phyloP scores from a whole-genome alignment of 2,113 vertebrate species.

The Dendropsophus ebraccatus region DNA sequence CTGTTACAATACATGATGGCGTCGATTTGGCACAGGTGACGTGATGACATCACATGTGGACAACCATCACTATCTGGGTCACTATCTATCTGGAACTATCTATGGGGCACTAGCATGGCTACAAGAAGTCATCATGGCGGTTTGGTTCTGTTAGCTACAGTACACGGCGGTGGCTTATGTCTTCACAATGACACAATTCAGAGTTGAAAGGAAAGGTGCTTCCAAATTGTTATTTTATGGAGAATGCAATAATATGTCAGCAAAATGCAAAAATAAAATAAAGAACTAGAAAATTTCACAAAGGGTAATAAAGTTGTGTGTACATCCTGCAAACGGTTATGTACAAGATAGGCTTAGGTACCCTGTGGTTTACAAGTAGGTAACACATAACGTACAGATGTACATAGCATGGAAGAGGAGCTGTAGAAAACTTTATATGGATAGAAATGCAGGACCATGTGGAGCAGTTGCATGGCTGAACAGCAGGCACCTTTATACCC shows the following conservation, averaged over 20 bases:
- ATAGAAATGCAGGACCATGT: not conserved
- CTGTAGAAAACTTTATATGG: not conserved
- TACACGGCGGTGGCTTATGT: no score
- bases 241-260: not conserved
- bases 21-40: no score
- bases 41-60: no score
- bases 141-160: no score
- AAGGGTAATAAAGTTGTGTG: not conserved
- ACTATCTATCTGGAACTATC: no score
- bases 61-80: no score
- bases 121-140: no score
- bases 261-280: not conserved
- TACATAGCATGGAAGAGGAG: not conserved
- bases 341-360: not conserved
- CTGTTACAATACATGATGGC: no score
- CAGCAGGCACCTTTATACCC: constrained; percentile 3
- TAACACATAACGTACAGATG: not conserved
- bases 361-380: not conserved
- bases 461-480: not conserved
- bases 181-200: not conserved
- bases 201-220: not conserved
- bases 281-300: not conserved
- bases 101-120: no score
- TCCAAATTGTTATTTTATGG: not conserved
- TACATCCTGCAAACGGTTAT: not conserved